These are phyloP conservation scores for Poecilia picta DNA, from an alignment of 2,797 vertebrate species.

Conservation along the genomic window DNA sequence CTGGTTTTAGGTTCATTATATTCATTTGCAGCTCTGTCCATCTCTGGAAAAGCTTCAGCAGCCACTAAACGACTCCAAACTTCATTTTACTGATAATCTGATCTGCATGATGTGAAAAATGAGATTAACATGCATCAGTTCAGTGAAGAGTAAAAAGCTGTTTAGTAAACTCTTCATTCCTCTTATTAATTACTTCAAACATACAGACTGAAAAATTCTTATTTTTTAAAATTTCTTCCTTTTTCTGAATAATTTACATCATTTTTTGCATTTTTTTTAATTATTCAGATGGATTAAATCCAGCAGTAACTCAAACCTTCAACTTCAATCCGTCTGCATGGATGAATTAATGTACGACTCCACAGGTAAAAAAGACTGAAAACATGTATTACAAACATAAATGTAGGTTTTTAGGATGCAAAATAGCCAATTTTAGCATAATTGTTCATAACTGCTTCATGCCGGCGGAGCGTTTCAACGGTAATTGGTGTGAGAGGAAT, in stretches of 20 bases:
- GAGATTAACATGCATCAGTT: neutral
- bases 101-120: neutral
- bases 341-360: neutral
- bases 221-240: neutral
- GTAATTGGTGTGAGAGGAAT: neutral
- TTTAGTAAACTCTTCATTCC: neutral
- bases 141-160: neutral
- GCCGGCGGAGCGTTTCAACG: neutral
- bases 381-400: neutral
- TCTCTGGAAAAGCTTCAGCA: neutral
- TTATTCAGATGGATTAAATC: neutral
- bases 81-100: neutral
- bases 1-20: neutral
- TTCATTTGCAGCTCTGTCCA: neutral
- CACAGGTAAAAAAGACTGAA: neutral
- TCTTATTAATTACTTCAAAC: neutral
- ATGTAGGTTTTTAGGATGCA: neutral
- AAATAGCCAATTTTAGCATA: neutral
- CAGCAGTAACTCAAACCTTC: neutral
- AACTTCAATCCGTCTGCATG: neutral
- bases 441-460: neutral
- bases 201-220: neutral
- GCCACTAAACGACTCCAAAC: neutral
- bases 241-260: neutral
- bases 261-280: neutral